Percentiles rank a stretch among this genome's conserved stretches.
phyloP scores from a whole-genome alignment of 1,140 invertebrate species.

The Drosophila rhopaloa region DNA sequence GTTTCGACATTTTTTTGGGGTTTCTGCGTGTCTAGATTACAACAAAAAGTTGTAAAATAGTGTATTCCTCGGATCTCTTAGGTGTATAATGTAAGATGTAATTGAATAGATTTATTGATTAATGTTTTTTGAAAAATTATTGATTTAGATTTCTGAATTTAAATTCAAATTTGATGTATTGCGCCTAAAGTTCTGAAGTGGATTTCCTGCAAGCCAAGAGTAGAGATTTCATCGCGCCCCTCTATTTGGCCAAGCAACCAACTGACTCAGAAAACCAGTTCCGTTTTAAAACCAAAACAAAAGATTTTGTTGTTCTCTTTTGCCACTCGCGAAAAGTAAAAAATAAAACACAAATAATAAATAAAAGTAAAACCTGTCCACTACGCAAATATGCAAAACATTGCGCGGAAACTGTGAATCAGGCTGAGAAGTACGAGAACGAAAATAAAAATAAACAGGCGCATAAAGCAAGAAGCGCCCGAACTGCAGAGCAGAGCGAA shows the following conservation, averaged over 20 bases:
- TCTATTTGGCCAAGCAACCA: conserved; percentile 24
- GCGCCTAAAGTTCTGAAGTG: neutral
- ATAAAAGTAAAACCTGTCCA: conserved; percentile 47
- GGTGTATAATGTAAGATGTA: too few species aligned
- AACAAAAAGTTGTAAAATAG: too few species aligned
- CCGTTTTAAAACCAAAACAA: conserved; percentile 68
- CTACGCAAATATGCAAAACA: conserved; percentile 54
- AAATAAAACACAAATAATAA: conserved; percentile 23
- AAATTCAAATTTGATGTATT: too few species aligned
- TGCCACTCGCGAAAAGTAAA: neutral
- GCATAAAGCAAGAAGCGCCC: conserved; percentile 27
- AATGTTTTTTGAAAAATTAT: too few species aligned
- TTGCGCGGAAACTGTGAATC: conserved; percentile 68
- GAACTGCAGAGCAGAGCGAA: conserved; percentile 42
- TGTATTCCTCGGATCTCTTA: too few species aligned
- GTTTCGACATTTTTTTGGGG: too few species aligned
- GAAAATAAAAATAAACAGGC: conserved; percentile 27
- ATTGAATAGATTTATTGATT: too few species aligned
- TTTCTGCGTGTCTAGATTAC: too few species aligned
- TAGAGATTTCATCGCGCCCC: neutral
- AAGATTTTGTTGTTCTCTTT: conserved; percentile 41
- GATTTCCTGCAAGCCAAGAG: neutral
- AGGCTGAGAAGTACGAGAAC: conserved; percentile 9
- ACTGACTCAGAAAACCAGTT: conserved; percentile 63
- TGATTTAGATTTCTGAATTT: too few species aligned